Percentiles rank a stretch among this genome's conserved stretches.
phyloP scores from a whole-genome alignment of 2,888 invertebrate genomes.

The Orthosia cruda region DNA sequence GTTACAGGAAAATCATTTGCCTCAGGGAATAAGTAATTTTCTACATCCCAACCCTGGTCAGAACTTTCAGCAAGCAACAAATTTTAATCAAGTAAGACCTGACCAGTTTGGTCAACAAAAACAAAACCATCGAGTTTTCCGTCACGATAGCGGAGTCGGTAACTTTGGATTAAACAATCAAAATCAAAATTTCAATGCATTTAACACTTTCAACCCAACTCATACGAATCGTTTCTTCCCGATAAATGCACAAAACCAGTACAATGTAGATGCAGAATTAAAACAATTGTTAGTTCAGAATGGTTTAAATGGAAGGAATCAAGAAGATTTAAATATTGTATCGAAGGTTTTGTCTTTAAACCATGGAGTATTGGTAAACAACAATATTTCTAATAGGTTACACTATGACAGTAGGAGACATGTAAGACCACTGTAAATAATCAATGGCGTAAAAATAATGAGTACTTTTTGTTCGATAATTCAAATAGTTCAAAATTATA shows the following conservation, averaged over 20 bases:
- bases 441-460: conserved; percentile 6
- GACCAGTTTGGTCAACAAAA: conserved; percentile 82
- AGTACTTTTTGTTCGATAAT: conserved; percentile 36
- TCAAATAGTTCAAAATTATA: conserved; percentile 36
- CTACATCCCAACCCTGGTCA: conserved; percentile 81
- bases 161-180: conserved; percentile 92
- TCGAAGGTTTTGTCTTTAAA: conserved; percentile 96
- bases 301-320: conserved; percentile 92
- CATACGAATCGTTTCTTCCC: conserved; percentile 82
- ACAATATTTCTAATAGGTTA: conserved; percentile 84
- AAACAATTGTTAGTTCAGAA: conserved; percentile 93
- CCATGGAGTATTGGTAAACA: conserved; percentile 93
- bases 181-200: conserved; percentile 81
- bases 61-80: conserved; percentile 82
- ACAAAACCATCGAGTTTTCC: conserved; percentile 88
- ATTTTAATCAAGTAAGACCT: conserved; percentile 82
- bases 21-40: conserved; percentile 86
- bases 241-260: conserved; percentile 82
- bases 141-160: conserved; percentile 92
- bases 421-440: conserved; percentile 74
- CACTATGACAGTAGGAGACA: conserved; percentile 87
- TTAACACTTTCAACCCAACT: conserved; percentile 81
- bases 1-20: conserved; percentile 88
- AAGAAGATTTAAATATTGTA: conserved; percentile 95
- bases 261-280: conserved; percentile 91